Conservation (phyloP, 2,113 vertebrate species). For the Xenus cinereus region DNA sequence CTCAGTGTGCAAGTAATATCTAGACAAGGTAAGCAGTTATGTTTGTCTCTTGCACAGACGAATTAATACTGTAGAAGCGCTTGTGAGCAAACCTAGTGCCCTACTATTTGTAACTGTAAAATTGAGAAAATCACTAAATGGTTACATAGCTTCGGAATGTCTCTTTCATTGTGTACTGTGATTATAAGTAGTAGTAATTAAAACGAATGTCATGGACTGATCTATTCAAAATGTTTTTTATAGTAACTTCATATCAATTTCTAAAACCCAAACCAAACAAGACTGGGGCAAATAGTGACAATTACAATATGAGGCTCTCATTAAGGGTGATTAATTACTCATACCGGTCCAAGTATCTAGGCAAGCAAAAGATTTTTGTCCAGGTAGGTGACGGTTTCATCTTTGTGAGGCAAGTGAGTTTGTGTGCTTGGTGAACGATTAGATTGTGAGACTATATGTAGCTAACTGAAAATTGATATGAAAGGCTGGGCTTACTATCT, state of each 20-base stretch:
- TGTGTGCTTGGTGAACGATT: background rate
- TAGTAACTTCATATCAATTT: background rate
- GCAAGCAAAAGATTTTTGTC: background rate
- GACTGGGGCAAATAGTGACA: background rate
- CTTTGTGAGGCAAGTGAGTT: background rate
- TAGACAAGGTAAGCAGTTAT: slow-evolving; percentile 83
- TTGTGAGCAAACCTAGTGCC: background rate
- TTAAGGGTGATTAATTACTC: background rate
- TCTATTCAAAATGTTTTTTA: background rate
- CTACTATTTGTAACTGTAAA: background rate
- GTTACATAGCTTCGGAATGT: background rate
- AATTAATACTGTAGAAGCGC: background rate
- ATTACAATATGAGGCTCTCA: background rate
- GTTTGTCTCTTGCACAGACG: background rate
- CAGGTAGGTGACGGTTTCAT: background rate
- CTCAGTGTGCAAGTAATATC: slow-evolving; percentile 97
- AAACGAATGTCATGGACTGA: background rate
- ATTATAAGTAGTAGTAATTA: background rate
- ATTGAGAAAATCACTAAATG: background rate
- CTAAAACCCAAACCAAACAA: background rate
- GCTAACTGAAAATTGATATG: background rate
- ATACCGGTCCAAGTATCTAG: background rate
- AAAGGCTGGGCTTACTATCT: background rate
- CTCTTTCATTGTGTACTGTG: background rate
- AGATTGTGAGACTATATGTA: background rate